Evolutionary conservation across 2,797 vertebrate species (phyloP), one percentile per base, ranked within the genome.

Genomic region (Steatocranus sp.): DNA sequence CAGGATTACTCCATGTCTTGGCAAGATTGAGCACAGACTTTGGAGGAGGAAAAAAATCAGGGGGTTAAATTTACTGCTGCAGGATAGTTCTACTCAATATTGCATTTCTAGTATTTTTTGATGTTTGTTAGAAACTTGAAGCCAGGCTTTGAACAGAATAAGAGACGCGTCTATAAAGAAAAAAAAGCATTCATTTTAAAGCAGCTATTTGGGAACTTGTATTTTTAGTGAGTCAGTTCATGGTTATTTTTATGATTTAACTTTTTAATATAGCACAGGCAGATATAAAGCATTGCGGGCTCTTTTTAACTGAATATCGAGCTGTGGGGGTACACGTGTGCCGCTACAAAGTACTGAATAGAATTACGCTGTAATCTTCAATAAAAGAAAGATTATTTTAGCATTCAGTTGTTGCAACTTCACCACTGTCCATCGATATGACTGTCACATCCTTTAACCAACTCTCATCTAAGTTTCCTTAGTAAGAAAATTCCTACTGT

Each of bases 1-100:
- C 90, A 92, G 87, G 93, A 93, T 93, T 92, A 85, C 89, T 91
- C 79, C 84, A 66, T 70, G 79, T 86, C 88, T 93, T 86, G 89
- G 93, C 91, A 89, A 78, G 80, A 87, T 61, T 38, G 41, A 85
- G 76, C 12, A 36, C 83, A 77, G 78, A 86, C 56, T 83, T 83
- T 84, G 82, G 75, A 83, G 53, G n/a, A 25, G 36, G 17, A 1
- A 27, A 73, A 18, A 58, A 43, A 83, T 7, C 66, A 11, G 23
- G 30, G 81, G 80, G 80, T 76, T 78, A 50, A 56, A 85, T 86
- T 36, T 75, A 79, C 18, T 81, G 27, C 83, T 75, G 79, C 50
- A 56, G 75, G 61, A 84, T 51, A 78, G 66, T 63, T 68, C 20
- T 11, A 30, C 66, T 76, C 8, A 53, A 34, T 73, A 11, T 38